A percentile compares a stretch with the other conserved stretches of the same genome.
phyloP scores from a whole-genome alignment of 2,113 vertebrate genomes.

The Brachyistius frenatus region DNA sequence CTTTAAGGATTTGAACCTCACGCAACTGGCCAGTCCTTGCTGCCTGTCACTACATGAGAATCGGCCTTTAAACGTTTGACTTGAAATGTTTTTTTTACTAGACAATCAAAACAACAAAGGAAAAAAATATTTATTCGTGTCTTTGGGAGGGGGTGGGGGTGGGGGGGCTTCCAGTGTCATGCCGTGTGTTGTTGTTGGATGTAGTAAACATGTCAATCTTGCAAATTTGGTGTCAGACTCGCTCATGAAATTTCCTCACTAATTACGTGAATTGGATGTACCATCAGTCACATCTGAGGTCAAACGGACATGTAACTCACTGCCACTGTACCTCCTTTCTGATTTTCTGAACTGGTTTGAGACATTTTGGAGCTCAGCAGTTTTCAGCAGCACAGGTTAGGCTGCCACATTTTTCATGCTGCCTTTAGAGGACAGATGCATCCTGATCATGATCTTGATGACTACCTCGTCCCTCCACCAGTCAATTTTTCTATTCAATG shows the following conservation, averaged over 20 bases:
- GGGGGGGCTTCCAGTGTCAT: background rate
- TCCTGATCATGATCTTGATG: conserved; percentile 7
- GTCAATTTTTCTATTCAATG: background rate
- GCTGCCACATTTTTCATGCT: background rate
- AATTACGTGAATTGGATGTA: background rate
- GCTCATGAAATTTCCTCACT: conserved; percentile 4
- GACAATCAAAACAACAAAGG: conserved; percentile 24
- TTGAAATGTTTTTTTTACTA: conserved; percentile 22
- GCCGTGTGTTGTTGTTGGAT: conserved; percentile 1
- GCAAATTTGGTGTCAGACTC: conserved; percentile 29
- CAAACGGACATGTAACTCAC: conserved; percentile 11
- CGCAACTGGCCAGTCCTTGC: conserved; percentile 1
- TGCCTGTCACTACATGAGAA: conserved; percentile 10
- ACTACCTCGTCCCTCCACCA: background rate
- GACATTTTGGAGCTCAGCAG: background rate
- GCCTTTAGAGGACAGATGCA: background rate
- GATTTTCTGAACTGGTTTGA: background rate
- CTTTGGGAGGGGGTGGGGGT: background rate
- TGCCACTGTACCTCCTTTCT: background rate
- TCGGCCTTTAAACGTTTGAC: conserved; percentile 1
- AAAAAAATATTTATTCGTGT: background rate
- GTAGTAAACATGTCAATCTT: conserved; percentile 66
- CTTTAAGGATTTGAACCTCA: conserved; percentile 43
- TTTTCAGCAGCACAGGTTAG: background rate
- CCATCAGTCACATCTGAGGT: conserved; percentile 22